These are phyloP conservation scores for Sterna hirundo DNA, from an alignment of 2,113 vertebrate genomes.

Conservation along the genomic window DNA sequence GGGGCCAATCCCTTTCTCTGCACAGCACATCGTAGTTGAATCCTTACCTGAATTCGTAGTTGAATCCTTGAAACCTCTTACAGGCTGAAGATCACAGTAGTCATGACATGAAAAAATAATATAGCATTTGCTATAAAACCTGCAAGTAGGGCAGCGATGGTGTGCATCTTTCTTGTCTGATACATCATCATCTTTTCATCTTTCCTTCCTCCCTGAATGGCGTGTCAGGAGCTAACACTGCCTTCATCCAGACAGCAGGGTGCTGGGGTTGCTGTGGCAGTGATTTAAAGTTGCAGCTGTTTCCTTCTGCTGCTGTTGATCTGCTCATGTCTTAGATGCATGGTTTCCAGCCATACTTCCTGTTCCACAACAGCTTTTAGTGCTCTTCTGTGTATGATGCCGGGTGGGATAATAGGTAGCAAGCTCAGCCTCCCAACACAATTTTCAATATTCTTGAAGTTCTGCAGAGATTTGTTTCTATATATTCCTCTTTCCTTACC, in stretches of 20 bases:
- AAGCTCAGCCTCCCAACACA: background rate
- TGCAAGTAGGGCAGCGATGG: background rate
- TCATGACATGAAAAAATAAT: background rate
- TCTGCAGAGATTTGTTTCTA: background rate
- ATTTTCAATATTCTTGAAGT: background rate
- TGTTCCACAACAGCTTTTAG: background rate
- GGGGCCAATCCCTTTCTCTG: background rate
- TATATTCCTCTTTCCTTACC: background rate
- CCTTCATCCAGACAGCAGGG: background rate
- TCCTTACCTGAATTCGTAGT: too few species aligned
- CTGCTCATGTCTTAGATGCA: background rate
- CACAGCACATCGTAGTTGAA: background rate
- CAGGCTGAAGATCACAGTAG: background rate
- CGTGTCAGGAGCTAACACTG: background rate
- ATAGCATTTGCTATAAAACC: accelerated
- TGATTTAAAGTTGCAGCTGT: background rate
- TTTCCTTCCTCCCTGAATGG: background rate
- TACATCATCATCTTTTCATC: background rate
- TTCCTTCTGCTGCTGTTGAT: background rate
- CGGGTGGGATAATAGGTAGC: background rate
- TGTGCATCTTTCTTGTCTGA: background rate
- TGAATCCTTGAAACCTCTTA: background rate
- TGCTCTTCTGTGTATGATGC: background rate
- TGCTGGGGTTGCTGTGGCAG: background rate
- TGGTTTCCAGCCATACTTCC: background rate